Percentiles rank a stretch among this genome's conserved stretches.
These are phyloP conservation scores for Monopterus albus DNA, from an alignment of 2,113 vertebrate species.

Conservation along the genomic window DNA sequence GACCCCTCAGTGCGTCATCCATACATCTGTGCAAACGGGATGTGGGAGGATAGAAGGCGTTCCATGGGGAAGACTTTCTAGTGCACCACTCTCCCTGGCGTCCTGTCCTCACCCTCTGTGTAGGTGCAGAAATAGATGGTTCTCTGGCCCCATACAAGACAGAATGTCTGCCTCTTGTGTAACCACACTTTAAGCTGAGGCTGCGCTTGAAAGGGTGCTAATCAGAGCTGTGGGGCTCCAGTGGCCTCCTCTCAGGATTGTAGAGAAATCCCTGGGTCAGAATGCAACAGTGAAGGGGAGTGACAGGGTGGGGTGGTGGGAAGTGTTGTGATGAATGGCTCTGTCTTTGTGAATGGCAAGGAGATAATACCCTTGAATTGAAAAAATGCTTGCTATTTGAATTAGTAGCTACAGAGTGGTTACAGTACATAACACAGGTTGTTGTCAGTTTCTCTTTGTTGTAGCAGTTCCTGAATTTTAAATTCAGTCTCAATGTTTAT, in stretches of 20 bases:
- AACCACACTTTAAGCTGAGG: constrained; percentile 57
- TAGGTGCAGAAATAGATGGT: constrained; percentile 69
- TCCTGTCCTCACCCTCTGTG: constrained; percentile 66
- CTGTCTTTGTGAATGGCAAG: constrained; percentile 52
- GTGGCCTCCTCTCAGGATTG: constrained; percentile 49
- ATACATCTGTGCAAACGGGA: constrained; percentile 80
- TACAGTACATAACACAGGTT: constrained; percentile 6
- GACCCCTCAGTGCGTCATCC: constrained; percentile 74
- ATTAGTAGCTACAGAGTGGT: neutral
- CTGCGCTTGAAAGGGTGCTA: constrained; percentile 55
- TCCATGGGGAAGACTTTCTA: constrained; percentile 63
- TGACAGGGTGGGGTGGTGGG: constrained; percentile 25
- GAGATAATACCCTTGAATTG: constrained; percentile 30
- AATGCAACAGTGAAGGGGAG: constrained; percentile 30
- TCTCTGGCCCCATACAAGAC: constrained; percentile 52
- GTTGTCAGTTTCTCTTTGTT: constrained; percentile 2
- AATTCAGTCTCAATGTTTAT: constrained; percentile 35
- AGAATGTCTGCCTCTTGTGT: constrained; percentile 67
- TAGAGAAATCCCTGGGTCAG: constrained; percentile 53
- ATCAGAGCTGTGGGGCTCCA: constrained; percentile 58
- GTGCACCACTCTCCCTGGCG: constrained; percentile 58
- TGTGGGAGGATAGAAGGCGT: constrained; percentile 67
- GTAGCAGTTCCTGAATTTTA: constrained; percentile 14
- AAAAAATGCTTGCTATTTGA: constrained; percentile 1
- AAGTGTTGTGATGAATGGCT: constrained; percentile 55